phyloP scores from a whole-genome alignment of 2,888 invertebrate species.

The Mesorhabditis spiculigera region DNA sequence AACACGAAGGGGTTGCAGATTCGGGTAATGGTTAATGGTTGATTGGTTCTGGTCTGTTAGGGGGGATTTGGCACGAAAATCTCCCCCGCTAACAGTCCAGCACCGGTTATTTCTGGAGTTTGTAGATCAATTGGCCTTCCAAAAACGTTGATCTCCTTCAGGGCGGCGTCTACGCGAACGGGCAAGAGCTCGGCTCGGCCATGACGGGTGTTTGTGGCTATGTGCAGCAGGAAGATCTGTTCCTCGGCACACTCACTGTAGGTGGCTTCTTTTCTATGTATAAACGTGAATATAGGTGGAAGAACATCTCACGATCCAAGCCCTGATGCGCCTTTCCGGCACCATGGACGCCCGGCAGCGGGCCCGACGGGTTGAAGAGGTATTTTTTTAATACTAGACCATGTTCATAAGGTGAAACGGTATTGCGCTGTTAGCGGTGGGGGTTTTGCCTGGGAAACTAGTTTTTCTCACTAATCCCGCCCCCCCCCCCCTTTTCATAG shows the following conservation, averaged over 20 bases:
- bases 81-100: too few relatives aligned
- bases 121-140: neutral
- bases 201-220: constrained; percentile 60
- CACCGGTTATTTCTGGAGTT: too few relatives aligned
- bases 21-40: neutral
- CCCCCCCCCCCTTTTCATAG: too few relatives aligned
- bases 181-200: constrained; percentile 28
- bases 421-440: too few relatives aligned
- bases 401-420: too few relatives aligned
- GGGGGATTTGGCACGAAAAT: neutral
- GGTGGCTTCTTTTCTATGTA: neutral
- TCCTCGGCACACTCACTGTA: constrained; percentile 40
- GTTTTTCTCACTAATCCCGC: too few relatives aligned
- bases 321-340: constrained; percentile 77
- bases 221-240: constrained; percentile 51
- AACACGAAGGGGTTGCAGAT: constrained; percentile 28
- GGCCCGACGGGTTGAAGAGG: constrained; percentile 78
- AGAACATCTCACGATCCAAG: constrained; percentile 60
- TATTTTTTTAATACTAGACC: constrained; percentile 56
- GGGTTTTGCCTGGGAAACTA: too few relatives aligned
- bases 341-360: constrained; percentile 73
- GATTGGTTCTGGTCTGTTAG: neutral
- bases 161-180: constrained; percentile 40
- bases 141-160: constrained; percentile 6
- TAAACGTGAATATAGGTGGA: constrained; percentile 24